Evolutionary conservation across 2,888 invertebrate genomes (phyloP), one percentile per base, ranked within the genome.

Genomic region (Zele albiditarsus): DNA sequence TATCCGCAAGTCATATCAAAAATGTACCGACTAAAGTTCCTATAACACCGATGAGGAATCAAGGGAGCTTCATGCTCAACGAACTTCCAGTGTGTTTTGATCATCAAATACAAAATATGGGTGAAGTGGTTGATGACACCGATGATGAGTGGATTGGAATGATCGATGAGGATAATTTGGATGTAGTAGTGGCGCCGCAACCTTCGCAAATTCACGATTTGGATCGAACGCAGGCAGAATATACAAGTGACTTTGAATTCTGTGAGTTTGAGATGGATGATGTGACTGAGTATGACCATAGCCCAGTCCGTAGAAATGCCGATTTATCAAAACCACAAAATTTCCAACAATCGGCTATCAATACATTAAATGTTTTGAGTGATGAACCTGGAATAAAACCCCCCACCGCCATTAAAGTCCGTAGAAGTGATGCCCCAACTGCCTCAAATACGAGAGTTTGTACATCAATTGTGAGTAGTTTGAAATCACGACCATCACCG

Each of bases 81-180:
- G 58, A 57, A 20, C 27, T 73, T 5, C 73, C 68, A 3, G 58
- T 67, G 20, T 73, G 57, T 38, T 67, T 60, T 42, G 42, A 72
- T 27, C n/a, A 25, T 23, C n/a, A 12, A 23, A 6, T 23, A 66
- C 42, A 68, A 25, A 66, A 77, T 65, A 71, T 77, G 65, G 71
- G 74, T 65, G 76, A 77, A 46, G 73, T 78, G 10, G 62, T 65
- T 62, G 79, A 76, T 71, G 74, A 77, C 42, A 74, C 74, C 16
- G 63, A 76, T 16, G 69, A 79, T 20, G 72, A 74, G 20, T 31
- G 60, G 33, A 67, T 63, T 5, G 5, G 65, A 49, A 70, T 42
- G 57, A 31, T 67, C 28, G 53, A 72, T 74, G 33, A 76, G 33
- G 69, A 63, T 53, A 67, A 66, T 57, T 62, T 77, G 65, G 31